Base-by-base conservation (phyloP, 2,888 invertebrate genomes). In the Zootermopsis nevadensis region DNA sequence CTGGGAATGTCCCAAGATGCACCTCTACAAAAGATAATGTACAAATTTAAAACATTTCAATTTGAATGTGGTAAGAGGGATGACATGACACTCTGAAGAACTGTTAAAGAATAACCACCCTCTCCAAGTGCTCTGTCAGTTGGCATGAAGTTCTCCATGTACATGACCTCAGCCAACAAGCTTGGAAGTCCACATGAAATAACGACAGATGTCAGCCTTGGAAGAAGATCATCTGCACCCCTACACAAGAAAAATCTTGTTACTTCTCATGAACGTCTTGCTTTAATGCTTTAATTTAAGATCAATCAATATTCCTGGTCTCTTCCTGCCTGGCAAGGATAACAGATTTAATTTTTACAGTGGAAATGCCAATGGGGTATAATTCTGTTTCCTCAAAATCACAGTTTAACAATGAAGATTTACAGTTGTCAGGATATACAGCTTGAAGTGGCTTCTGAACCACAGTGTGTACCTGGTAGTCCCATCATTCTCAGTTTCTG, bases 131-230 rank as follows among this genome's bases (percentile, higher is more conserved):
- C 80, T 33, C 83, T 35, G 19, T 69, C 77, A 3, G 69, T 77
- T 27, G 83, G 83, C 83, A 83, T 83, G 67, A 83, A 83, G 69
- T 80, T 83, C 35, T 83, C 83, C 77, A 83, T 69, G 38, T 83
- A 83, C 30, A 35, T 48, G 19, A 72, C 83, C 48, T 83, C 83
- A 48, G 83, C 79, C 35, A 69, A 35, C 10, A 83, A 55, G 27
- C 35, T 69, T 7, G 79, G 79, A 19, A 83, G 33, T 8, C 79
- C 69, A 53, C 53, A 42, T 10, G 48, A n/a, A 24, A 80, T 24
- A 12, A 80, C 66, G 24, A 83, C 72, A 15, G 79, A 60, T 31
- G 38, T 79, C 38, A 83, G 30, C 1, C 80, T 38, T 48, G 83
- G 83, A 53, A 83, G 69, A 15, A 83, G 72, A 33, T 83, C 83